Evolutionary conservation across 2,797 vertebrate species (phyloP).

Genomic region (Linurgus olivaceus): DNA sequence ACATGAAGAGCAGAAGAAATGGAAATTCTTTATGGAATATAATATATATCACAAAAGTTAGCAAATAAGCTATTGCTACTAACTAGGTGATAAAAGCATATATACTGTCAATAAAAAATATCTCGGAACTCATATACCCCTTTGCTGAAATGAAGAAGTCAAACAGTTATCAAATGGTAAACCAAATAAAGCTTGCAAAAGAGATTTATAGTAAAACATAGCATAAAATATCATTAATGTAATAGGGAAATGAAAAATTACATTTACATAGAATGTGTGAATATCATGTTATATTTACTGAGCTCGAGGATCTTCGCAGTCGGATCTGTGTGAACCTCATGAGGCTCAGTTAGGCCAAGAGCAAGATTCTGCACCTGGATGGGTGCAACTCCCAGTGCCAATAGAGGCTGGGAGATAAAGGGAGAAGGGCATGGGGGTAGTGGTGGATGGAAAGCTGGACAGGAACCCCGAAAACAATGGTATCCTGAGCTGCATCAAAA

Average conservation of each 20-base stretch:
- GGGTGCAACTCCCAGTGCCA: no score
- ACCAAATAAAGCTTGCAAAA: neutral
- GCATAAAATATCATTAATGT: neutral
- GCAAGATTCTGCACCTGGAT: neutral
- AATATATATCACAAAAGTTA: neutral
- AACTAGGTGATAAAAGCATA: neutral
- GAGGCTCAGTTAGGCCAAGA: neutral
- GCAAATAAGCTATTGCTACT: neutral
- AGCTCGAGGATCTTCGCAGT: rapidly evolving
- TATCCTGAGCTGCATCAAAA: neutral
- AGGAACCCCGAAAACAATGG: rapidly evolving
- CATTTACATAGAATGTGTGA: neutral
- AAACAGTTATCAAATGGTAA: neutral
- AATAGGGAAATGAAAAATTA: neutral
- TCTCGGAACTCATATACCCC: neutral
- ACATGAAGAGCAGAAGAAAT: neutral
- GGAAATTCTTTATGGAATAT: neutral
- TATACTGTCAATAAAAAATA: neutral
- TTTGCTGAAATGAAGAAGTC: neutral
- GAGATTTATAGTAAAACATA: neutral
- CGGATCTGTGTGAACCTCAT: neutral
- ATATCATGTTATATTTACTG: neutral
- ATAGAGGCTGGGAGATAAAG: neutral
- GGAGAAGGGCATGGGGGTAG: neutral
- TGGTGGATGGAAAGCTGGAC: neutral